Evolutionary conservation across 1,140 invertebrate genomes (phyloP), one percentile per base, ranked within the genome.

Genomic region (Diabrotica virgifera): DNA sequence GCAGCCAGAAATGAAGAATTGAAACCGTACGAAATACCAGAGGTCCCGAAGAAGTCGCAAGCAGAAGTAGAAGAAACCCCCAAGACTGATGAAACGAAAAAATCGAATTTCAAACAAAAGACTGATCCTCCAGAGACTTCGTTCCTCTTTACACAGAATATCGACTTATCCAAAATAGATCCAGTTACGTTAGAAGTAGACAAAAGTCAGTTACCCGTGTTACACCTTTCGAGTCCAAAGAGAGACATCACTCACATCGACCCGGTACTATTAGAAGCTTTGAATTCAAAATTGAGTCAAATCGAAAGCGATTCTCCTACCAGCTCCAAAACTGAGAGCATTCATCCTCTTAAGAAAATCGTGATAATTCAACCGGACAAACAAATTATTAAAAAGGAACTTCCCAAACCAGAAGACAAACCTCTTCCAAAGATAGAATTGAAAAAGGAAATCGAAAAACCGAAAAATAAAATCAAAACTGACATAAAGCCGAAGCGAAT

Each of bases 231-330:
- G 0, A 88, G 86, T 75, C 86, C 86, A 5, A 88, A 87, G 71
- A 77, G 86, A 40, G 86, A 87, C 76, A 89, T 88, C 46, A 84
- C 86, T 5, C 85, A 86, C 70, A 84, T 89, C 68, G 86, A 89
- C 78, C 86, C 86, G 13, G 81, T 82, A 11, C 76, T 87, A 36
- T 76, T 89, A 40, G 87, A 89, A 74, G 85, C 86, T 11, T 75
- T 89, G 7, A 89, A 86, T 76, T 87, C 85, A n/a, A 89, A 89
- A 80, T 75, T 89, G 5, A 88, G 86, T 72, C 86, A 87, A 77
- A 89, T 89, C 54, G 87, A 89, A 78, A 88, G 86, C 67, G 87
- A 89, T 76, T 88, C 86, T 0, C 86, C 86, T 0, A 87, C 86
- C 3, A 87, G 86, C 72, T 87, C 86, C 2, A 84, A 86, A 75